Conservation (phyloP, 2,888 invertebrate species). For the Pristionchus fissidentatus region DNA sequence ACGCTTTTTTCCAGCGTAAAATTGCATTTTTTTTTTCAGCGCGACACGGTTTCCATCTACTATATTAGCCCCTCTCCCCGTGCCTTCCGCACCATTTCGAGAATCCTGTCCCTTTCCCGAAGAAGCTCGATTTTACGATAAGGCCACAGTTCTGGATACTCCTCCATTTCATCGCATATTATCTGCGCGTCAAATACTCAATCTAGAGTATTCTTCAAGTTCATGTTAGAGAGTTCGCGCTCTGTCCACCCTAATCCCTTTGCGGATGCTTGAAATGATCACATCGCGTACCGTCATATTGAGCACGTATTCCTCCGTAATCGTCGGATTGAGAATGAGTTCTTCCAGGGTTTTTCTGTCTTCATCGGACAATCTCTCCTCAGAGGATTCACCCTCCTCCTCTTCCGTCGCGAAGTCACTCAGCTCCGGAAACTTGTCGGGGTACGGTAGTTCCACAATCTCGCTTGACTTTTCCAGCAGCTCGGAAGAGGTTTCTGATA, state of each 20-base stretch:
- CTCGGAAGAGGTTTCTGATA: conserved; percentile 10
- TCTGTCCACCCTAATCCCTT: too few species aligned
- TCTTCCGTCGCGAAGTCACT: too few species aligned
- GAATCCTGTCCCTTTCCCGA: too few species aligned
- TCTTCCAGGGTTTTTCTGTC: conserved; percentile 34
- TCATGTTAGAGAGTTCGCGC: too few species aligned
- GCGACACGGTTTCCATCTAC: neutral
- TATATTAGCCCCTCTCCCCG: too few species aligned
- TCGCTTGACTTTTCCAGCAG: neutral
- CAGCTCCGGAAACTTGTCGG: neutral
- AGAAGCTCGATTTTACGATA: too few species aligned
- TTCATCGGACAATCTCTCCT: conserved; percentile 3
- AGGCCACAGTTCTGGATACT: too few species aligned
- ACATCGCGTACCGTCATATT: conserved; percentile 8
- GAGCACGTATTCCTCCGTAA: neutral
- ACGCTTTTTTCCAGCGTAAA: too few species aligned
- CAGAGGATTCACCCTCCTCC: conserved; percentile 17
- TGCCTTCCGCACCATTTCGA: too few species aligned
- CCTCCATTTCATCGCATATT: too few species aligned
- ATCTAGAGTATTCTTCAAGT: neutral
- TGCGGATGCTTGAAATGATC: too few species aligned
- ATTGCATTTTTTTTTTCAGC: too few species aligned
- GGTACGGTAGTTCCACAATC: neutral
- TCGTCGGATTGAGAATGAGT: neutral
- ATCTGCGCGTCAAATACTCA: neutral